Base-by-base conservation (phyloP, 2,888 invertebrate genomes). In the Choristoneura rosaceana region DNA sequence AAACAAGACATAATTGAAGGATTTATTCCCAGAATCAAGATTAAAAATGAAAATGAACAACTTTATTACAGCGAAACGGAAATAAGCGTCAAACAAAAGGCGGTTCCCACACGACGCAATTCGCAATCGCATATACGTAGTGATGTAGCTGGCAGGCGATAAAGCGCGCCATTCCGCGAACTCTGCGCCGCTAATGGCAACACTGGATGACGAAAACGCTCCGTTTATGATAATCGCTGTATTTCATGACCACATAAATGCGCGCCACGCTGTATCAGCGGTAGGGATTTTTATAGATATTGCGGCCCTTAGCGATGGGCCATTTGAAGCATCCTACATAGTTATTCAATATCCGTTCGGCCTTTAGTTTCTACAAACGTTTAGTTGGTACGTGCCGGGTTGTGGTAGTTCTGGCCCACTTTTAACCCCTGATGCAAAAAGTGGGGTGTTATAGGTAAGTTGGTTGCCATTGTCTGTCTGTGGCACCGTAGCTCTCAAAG, bases 201-300 rank as follows among this genome's bases (percentile, higher is more conserved):
- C 84, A 80, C 76, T 84, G 87, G 86, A 88, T 89, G 89, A 87
- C 87, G 88, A 87, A 89, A 90, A 87, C 82, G 88, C 82, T 84
- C 80, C 87, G 86, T 91, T 91, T 91, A 91, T 90, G 91, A 89
- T 90, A 90, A 91, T 90, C 87, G 84, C 81, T 80, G 86, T 87
- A 90, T 89, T 90, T 89, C 86, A 88, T 85, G 85, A 86, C 81
- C 84, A 80, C 81, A 85, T 90, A 89, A 90, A 87, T 83, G 81
- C 83, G 83, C 80, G 74, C 60, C 63, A 75, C 52, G 63, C 79
- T 82, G 79, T 78, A 80, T 79, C 79, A 71, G 80, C 76, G 70
- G 80, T 82, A 82, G 80, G 82, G 83, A 86, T 85, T 85, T 84
- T 84, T 77, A 79, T 78, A 77, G 77, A 76, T 79, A 85, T 84